phyloP scores from a whole-genome alignment of 2,797 vertebrate genomes.

The Sebastes vulpes region DNA sequence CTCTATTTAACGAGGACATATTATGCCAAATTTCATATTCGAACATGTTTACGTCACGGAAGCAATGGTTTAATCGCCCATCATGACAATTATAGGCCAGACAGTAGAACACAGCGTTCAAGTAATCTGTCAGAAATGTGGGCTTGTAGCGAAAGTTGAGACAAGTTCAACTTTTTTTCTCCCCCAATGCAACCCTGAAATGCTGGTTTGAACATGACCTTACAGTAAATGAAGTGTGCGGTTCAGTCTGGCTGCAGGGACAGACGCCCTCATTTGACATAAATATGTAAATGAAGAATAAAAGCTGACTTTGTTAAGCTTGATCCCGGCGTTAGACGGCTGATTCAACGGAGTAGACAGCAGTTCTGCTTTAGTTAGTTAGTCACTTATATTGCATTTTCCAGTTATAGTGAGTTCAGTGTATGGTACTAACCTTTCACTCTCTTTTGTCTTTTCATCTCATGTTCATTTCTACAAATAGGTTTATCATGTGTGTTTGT shows the following conservation, averaged over 20 bases:
- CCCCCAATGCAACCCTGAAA: neutral
- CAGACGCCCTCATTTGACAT: conserved; percentile 54
- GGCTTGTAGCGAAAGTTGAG: neutral
- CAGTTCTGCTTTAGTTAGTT: conserved; percentile 15
- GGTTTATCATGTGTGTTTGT: conserved; percentile 6
- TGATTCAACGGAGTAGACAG: conserved; percentile 39
- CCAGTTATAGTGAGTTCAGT: neutral
- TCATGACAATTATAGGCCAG: neutral
- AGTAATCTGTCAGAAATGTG: neutral
- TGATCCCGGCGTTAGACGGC: conserved; percentile 50
- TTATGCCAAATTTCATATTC: no score
- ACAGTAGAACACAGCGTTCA: neutral
- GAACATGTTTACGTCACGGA: neutral
- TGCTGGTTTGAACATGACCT: neutral
- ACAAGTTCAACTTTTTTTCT: neutral
- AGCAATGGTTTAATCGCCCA: neutral
- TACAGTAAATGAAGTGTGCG: conserved; percentile 15
- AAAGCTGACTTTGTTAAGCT: conserved; percentile 56
- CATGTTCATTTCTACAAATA: neutral
- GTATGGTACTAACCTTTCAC: neutral
- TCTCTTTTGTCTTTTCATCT: conserved; percentile 4
- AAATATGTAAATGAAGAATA: conserved; percentile 45
- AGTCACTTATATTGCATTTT: neutral
- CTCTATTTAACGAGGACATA: neutral
- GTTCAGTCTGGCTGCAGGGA: conserved; percentile 12